phyloP scores from a whole-genome alignment of 1,140 invertebrate genomes.

The Drosophila orosa region DNA sequence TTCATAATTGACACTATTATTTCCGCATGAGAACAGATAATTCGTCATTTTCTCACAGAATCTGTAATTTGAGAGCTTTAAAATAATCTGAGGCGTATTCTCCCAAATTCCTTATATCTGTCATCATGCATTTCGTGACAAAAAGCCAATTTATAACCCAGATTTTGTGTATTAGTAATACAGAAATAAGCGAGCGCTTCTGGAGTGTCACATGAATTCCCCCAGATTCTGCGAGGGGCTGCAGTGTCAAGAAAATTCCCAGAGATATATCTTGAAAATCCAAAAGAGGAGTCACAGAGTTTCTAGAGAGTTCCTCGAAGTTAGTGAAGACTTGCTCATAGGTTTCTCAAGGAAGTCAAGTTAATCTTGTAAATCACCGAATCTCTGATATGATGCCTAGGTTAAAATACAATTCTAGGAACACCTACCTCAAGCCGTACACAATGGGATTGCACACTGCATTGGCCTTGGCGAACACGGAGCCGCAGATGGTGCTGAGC shows the following conservation, averaged over 20 bases:
- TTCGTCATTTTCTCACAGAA: constrained; percentile 3
- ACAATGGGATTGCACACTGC: constrained; percentile 89
- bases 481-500: constrained; percentile 88
- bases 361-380: background rate
- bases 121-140: constrained; percentile 17
- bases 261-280: background rate
- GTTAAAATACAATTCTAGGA: background rate
- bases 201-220: background rate
- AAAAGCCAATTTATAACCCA: constrained; percentile 8
- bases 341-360: background rate
- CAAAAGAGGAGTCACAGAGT: background rate
- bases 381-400: background rate
- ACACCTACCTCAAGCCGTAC: constrained; percentile 85
- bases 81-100: background rate
- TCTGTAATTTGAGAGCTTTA: constrained; percentile 12
- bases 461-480: constrained; percentile 88
- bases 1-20: background rate
- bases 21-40: background rate
- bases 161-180: background rate
- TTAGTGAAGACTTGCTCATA: background rate
- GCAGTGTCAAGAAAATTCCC: background rate
- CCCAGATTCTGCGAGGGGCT: too few species aligned
- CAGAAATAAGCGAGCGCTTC: background rate
- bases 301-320: background rate
- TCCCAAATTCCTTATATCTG: constrained; percentile 4